Evolutionary conservation across 2,888 invertebrate species (phyloP).

Genomic region (Cyclophora punctaria): DNA sequence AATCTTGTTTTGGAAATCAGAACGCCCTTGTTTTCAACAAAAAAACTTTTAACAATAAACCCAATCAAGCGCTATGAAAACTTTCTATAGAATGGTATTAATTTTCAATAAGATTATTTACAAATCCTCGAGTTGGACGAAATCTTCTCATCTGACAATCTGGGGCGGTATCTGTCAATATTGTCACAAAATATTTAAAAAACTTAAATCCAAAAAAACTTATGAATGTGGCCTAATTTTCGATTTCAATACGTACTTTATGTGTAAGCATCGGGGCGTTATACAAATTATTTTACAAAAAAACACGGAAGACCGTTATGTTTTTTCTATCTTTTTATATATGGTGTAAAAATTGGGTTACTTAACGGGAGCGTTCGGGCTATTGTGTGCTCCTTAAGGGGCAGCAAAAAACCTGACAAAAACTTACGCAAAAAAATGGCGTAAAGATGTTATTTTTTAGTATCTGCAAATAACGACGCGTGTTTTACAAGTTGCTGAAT

Average conservation of each 20-base stretch:
- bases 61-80: slow-evolving; percentile 53
- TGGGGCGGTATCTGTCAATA: slow-evolving; percentile 67
- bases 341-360: slow-evolving; percentile 75
- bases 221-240: slow-evolving; percentile 72
- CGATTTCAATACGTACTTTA: slow-evolving; percentile 65
- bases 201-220: slow-evolving; percentile 29
- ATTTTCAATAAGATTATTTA: slow-evolving; percentile 73
- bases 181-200: slow-evolving; percentile 66
- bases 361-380: slow-evolving; percentile 63
- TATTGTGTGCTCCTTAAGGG: slow-evolving; percentile 51
- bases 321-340: slow-evolving; percentile 61
- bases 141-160: slow-evolving; percentile 23
- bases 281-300: slow-evolving; percentile 66
- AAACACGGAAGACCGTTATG: slow-evolving; percentile 56
- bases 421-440: slow-evolving; percentile 16
- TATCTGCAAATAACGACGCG: slow-evolving; percentile 20
- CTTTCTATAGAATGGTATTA: slow-evolving; percentile 54
- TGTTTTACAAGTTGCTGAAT: slow-evolving; percentile 29
- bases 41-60: slow-evolving; percentile 58
- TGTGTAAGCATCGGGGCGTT: slow-evolving; percentile 70
- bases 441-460: slow-evolving; percentile 31
- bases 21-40: slow-evolving; percentile 40
- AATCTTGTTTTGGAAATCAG: slow-evolving; percentile 45
- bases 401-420: slow-evolving; percentile 13
- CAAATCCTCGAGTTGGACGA: slow-evolving; percentile 53